Evolutionary conservation across 1,140 invertebrate genomes (phyloP).

Genomic region (Drosophila varians): DNA sequence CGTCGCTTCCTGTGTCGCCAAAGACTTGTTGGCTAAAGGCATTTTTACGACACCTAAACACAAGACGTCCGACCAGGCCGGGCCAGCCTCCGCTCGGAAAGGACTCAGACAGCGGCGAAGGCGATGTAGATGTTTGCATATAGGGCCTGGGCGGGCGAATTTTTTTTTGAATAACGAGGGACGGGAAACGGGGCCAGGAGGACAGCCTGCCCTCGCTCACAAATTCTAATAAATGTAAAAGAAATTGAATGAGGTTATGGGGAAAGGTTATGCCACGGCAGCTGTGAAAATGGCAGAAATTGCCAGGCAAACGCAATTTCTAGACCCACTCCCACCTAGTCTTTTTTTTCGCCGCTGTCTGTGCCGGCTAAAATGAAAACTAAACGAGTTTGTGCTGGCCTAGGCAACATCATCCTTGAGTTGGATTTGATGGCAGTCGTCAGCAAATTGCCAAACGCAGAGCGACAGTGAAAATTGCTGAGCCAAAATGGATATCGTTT

Average conservation of each 20-base stretch:
- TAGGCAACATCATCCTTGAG: constrained; percentile 56
- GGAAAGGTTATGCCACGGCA: constrained; percentile 66
- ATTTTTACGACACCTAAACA: constrained; percentile 74
- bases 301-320: constrained; percentile 71
- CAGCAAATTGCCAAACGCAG: constrained; percentile 74
- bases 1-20: constrained; percentile 44
- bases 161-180: constrained; percentile 39
- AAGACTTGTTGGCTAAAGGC: constrained; percentile 59
- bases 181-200: constrained; percentile 6
- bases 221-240: constrained; percentile 81
- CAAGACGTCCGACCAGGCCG: constrained; percentile 39
- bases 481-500: constrained; percentile 79
- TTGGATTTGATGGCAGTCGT: constrained; percentile 60
- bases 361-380: constrained; percentile 68
- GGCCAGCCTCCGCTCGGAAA: neutral
- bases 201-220: constrained; percentile 32
- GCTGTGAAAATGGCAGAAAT: constrained; percentile 74
- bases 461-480: constrained; percentile 67
- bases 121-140: constrained; percentile 43
- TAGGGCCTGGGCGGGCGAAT: constrained; percentile 12
- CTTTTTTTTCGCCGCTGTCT: neutral
- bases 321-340: constrained; percentile 27
- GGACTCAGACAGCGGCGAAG: constrained; percentile 6
- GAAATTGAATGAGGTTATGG: constrained; percentile 78
- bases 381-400: constrained; percentile 74